Conservation (phyloP, 2,888 invertebrate genomes). For the Tanaodytes sp. region DNA sequence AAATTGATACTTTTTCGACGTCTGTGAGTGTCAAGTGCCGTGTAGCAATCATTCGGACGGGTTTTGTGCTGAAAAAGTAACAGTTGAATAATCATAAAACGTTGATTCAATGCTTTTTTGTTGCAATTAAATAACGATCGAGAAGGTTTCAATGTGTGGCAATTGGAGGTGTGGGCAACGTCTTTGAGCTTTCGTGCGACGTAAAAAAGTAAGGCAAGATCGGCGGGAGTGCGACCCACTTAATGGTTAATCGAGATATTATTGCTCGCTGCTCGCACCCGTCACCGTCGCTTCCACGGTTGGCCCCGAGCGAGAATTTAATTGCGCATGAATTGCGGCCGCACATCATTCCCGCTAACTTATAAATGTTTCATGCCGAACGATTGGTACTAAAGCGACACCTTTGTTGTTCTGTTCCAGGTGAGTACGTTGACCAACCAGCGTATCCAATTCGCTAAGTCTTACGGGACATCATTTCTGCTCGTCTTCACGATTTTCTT, state of each 20-base stretch:
- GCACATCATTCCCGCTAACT: constrained; percentile 50
- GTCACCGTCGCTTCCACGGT: constrained; percentile 23
- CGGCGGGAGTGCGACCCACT: constrained; percentile 42
- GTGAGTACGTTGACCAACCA: constrained; percentile 55
- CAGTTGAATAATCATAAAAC: too few relatives aligned
- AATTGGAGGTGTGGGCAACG: too few relatives aligned
- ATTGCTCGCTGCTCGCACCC: constrained; percentile 39
- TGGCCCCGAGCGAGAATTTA: constrained; percentile 49
- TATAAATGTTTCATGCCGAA: constrained; percentile 56
- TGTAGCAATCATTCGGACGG: too few relatives aligned
- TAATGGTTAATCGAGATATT: constrained; percentile 53
- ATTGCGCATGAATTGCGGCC: constrained; percentile 50
- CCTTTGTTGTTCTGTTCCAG: constrained; percentile 54
- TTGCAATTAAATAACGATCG: too few relatives aligned
- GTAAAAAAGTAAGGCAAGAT: constrained; percentile 27
- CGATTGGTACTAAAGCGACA: constrained; percentile 50
- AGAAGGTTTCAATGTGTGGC: too few relatives aligned
- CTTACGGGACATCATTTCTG: constrained; percentile 22
- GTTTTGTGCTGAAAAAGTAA: too few relatives aligned
- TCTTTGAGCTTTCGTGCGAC: too few relatives aligned
- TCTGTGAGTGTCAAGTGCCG: too few relatives aligned
- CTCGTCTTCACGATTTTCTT: too few relatives aligned
- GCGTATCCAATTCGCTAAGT: constrained; percentile 5
- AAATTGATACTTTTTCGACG: too few relatives aligned
- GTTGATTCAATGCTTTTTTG: too few relatives aligned